Evolutionary conservation across 1,140 invertebrate species (phyloP).

Genomic region (Holcopasites calliopsidis): DNA sequence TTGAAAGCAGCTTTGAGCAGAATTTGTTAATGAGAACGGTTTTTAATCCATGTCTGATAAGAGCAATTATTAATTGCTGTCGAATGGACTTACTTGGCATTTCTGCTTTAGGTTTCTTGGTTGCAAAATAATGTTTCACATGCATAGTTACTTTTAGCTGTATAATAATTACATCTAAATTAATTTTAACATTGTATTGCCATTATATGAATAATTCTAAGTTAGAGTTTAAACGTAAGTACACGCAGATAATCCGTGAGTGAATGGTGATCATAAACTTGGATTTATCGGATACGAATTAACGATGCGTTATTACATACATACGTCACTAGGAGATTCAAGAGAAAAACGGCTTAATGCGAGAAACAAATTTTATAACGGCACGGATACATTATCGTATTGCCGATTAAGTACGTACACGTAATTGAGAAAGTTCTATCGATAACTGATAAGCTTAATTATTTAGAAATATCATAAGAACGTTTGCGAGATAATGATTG

Average conservation of each 20-base stretch:
- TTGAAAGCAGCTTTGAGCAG: slow-evolving; percentile 12
- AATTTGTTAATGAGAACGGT: neutral
- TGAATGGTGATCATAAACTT: slow-evolving; percentile 2
- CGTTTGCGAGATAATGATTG: slow-evolving; percentile 31
- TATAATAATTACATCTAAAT: neutral
- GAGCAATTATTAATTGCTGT: neutral
- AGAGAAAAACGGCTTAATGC: slow-evolving; percentile 25
- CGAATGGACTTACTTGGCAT: too few species aligned
- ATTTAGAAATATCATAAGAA: slow-evolving; percentile 20
- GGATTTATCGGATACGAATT: neutral
- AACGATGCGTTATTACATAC: slow-evolving; percentile 6
- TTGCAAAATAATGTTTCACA: too few species aligned
- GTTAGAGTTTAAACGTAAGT: neutral
- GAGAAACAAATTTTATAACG: slow-evolving; percentile 22
- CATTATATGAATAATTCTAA: neutral
- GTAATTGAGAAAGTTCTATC: slow-evolving; percentile 52
- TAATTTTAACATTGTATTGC: neutral
- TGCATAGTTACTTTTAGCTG: too few species aligned
- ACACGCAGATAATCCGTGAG: neutral
- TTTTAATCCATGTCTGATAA: slow-evolving; percentile 28
- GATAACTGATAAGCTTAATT: slow-evolving; percentile 56
- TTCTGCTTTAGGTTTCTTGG: too few species aligned
- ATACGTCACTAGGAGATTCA: slow-evolving; percentile 14
- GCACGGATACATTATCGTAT: slow-evolving; percentile 24
- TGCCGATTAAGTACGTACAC: slow-evolving; percentile 37